Base-by-base conservation (phyloP, 64 coral and sea anemone genomes). In the Catalaphyllia jardinei region DNA sequence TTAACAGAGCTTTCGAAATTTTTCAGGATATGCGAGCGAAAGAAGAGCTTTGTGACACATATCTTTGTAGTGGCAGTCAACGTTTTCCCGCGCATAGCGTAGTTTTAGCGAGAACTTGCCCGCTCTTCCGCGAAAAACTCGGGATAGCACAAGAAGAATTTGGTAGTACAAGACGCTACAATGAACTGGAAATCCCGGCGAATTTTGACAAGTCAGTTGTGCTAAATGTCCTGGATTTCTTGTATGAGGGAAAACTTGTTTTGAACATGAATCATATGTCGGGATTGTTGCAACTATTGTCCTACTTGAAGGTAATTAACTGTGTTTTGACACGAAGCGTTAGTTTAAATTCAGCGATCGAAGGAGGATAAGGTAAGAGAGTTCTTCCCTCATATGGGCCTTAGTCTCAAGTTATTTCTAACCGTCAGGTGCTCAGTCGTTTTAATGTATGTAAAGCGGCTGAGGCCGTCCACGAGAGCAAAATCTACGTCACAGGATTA, bases 21-120 rank as follows among this genome's bases (percentile, higher is more conserved):
- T 79, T 79, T 79, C 76, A 79, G 55, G 76, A 79, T 22, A 57
- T 79, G 76, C 76, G 74, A 8, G 39, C 35, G 74, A 77, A 77
- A 22, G 76, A 79, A 29, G 76, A 79, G 29, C 18, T 28, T 4
- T 79, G 76, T 11, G 51, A 79, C 25, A 20, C 55, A 0, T 79
- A 28, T 22, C 27, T 79, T 10, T 79, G 76, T 25, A 28, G 46
- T 16, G 49, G 19, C 8, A 10, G 76, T 4, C 76, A 20, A 10
- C 49, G 76, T 55, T 79, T 79, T 57, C 76, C 76, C 18, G 76
- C 76, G 51, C 76, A 79, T 29, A 9, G 49, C 13, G 76, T 79
- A 15, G 24, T 79, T 79, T 79, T 79, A 24, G 76, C 76, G 76
- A 51, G 49, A 59, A 79, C 76, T 28, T 79, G 76, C 19, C 46